Base-by-base conservation (phyloP, 2,797 vertebrate genomes). In the Botia kubotai region DNA sequence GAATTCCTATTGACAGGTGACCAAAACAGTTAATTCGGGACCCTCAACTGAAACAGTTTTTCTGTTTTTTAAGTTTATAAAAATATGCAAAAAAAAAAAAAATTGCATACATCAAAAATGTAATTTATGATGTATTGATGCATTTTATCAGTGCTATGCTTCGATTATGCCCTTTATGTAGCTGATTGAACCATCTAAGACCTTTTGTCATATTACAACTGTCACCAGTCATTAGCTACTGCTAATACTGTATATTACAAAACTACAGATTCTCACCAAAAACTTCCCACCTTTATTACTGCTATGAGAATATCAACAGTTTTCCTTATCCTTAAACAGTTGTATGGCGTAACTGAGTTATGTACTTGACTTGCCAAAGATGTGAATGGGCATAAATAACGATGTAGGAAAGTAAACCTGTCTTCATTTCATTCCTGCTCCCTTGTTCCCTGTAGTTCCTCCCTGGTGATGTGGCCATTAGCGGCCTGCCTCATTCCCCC, bases 401-500 rank as follows among this genome's bases (percentile, higher is more conserved):
- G 52, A 82, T 72, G 72, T 65, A 74, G 71, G 79, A 85, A 53
- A 67, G 29, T 71, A 79, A 86, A 77, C 86, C 84, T 85, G 62
- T 83, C 76, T 80, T 62, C 36, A 16, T 62, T 57, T 48, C 57
- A 52, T 68, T 73, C 55, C 55, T 60, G 8, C 72, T 66, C 77
- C 58, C 26, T 6, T 8, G 21, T 75, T 72, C 68, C 68, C 78
- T 48, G 17, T 83, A 46, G 43, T 11, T 46, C 43, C 8, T 11
- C 43, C 10, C 43, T 46, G 43, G 67, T 17, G 29, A 19, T n/a
- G 17, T 26, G 68, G 57, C 72, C 46, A 3, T 74, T 67, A n/a
- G 33, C 57, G 39, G 46, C 19, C 14, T 52, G 8, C 85, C 13
- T 96, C 91, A 98, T 86, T 97, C 95, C 92, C 96, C 87, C 94